Conservation (phyloP, 2,113 vertebrate genomes). For the Quiscalus mexicanus region DNA sequence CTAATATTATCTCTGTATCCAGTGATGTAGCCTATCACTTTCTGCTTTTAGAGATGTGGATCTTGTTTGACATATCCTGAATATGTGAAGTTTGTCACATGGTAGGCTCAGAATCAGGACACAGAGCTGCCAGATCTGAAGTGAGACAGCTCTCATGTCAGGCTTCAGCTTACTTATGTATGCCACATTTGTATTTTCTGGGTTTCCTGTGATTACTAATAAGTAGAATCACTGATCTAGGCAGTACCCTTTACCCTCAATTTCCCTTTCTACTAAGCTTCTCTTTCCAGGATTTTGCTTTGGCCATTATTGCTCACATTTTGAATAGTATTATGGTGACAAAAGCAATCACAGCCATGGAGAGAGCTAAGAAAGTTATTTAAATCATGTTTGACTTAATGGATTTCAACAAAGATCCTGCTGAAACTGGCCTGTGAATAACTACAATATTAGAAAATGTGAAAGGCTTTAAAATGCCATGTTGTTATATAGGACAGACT, state of each 20-base stretch:
- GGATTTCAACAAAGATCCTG: neutral
- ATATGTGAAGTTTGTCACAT: slow-evolving; percentile 1
- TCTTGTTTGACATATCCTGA: slow-evolving; percentile 18
- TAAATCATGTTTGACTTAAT: neutral
- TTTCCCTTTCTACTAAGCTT: neutral
- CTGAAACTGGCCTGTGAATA: neutral
- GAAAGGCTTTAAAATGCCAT: neutral
- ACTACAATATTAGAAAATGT: neutral
- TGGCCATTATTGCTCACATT: neutral
- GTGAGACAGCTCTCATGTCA: neutral
- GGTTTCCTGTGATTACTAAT: neutral
- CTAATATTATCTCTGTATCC: slow-evolving; percentile 34
- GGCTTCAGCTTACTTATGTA: neutral
- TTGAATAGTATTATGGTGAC: neutral
- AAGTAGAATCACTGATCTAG: neutral
- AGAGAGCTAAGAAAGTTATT: neutral
- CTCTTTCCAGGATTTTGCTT: neutral
- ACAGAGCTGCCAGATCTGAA: neutral
- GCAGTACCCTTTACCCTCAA: neutral
- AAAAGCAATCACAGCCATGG: neutral
- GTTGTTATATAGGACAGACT: neutral
- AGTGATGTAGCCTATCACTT: neutral
- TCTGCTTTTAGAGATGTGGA: slow-evolving; percentile 16
- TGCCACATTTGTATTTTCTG: neutral
- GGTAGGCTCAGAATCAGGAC: neutral